Percentiles rank a stretch among this genome's conserved stretches.
Evolutionary conservation across 2,797 vertebrate genomes (phyloP).

Genomic region (Picus viridis): DNA sequence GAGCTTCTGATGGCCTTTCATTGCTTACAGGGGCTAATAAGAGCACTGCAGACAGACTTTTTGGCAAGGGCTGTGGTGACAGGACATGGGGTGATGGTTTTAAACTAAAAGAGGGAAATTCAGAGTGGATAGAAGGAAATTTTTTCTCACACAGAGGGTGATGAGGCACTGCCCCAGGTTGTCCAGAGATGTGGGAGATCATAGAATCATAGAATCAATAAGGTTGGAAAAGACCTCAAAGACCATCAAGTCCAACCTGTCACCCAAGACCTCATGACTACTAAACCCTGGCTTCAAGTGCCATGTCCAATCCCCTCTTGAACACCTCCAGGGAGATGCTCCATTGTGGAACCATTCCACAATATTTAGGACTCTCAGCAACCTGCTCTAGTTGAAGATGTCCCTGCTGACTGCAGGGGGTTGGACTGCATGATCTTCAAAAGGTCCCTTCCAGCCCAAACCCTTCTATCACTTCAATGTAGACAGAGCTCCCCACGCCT

Average conservation of each 20-base stretch:
- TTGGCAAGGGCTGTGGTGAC: too few relatives aligned
- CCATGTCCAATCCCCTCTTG: too few relatives aligned
- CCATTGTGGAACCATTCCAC: not conserved
- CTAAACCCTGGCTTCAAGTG: too few relatives aligned
- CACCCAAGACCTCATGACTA: too few relatives aligned
- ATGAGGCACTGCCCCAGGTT: not conserved
- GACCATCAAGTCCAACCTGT: too few relatives aligned
- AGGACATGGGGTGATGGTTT: not conserved
- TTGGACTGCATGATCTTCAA: not conserved
- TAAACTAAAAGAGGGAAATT: not conserved
- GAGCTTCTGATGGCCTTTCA: not conserved
- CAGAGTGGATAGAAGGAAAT: not conserved
- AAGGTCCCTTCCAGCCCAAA: not conserved
- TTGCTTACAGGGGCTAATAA: not conserved
- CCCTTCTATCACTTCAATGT: accelerated
- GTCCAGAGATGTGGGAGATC: not conserved
- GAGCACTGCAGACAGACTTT: not conserved
- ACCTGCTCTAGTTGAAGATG: not conserved
- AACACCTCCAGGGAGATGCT: too few relatives aligned
- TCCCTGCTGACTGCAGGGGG: too few relatives aligned
- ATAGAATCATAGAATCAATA: too few relatives aligned
- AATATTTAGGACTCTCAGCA: not conserved
- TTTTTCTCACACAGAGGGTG: too few relatives aligned
- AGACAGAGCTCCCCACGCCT: accelerated
- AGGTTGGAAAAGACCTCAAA: too few relatives aligned